Base-by-base conservation (phyloP, 37 sponge, comb jelly and placozoan species). In the Chondrilla cf. caribensis region DNA sequence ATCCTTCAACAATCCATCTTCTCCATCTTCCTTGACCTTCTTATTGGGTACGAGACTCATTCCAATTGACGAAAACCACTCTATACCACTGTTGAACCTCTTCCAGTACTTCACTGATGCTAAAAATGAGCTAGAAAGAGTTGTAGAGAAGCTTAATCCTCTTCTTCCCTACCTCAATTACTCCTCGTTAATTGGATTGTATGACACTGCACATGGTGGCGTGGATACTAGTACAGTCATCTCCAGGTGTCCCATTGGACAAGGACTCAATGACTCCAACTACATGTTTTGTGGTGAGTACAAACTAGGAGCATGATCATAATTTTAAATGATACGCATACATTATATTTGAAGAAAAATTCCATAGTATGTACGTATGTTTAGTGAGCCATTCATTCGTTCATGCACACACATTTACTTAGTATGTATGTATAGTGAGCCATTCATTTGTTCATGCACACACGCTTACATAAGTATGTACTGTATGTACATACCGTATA, bases 231-330 rank as follows among this genome's bases (percentile, higher is more conserved):
- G 24, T 43, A 73, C 76, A 21, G 76, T 15, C 25, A 73, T 73
- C 25, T 73, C n/a, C 38, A 73, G 76, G 76, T 73, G 76, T 37
- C 76, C 76, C 24, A 41, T 2, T 25, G 76, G 76, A 38, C 76
- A 73, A 38, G 76, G 76, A 73, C 25, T 73, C 19, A 40, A 73
- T 15, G 18, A 22, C 24, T 36, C 76, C 19, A 73, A 73, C 76
- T 43, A 73, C 44, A 37, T 73, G 43, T 73, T 73, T 39, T 73
- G 76, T 73, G 76, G 76, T 73, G 41, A 73, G 76, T 42, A 2
- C 22, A 21, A 29, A n/a, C n/a, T n/a, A n/a, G n/a, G n/a, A n/a
- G n/a, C n/a, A n/a, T n/a, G n/a, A n/a, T n/a, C n/a, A n/a, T n/a
- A n/a, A n/a, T n/a, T n/a, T n/a, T n/a, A n/a, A n/a, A n/a, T n/a